Evolutionary conservation across 2,113 vertebrate genomes (phyloP).

Genomic region (Rhinolophus sinicus): DNA sequence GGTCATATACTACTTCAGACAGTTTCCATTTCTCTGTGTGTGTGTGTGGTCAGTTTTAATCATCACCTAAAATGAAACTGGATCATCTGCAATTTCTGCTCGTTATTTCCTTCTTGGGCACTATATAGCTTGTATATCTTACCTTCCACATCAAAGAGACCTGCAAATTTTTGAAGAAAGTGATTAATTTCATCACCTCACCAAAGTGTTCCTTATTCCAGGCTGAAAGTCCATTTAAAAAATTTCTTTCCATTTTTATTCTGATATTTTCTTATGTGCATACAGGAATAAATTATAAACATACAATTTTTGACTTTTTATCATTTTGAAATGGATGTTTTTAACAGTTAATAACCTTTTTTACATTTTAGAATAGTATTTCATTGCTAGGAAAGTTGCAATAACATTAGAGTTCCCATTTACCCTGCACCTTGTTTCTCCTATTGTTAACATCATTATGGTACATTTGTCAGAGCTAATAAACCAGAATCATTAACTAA

Average conservation of each 20-base stretch:
- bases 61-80: background rate
- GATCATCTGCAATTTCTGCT: background rate
- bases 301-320: background rate
- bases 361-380: background rate
- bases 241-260: background rate
- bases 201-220: background rate
- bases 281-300: background rate
- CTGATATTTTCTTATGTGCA: background rate
- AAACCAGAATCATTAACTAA: background rate
- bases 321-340: background rate
- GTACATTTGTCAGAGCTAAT: background rate
- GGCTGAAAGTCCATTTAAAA: background rate
- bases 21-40: background rate
- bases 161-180: background rate
- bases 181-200: background rate
- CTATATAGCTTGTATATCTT: background rate
- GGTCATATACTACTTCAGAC: background rate
- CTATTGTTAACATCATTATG: background rate
- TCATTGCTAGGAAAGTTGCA: background rate
- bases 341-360: constrained; percentile 12
- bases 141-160: background rate
- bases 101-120: background rate
- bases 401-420: background rate
- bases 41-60: background rate
- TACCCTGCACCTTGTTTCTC: background rate